These are phyloP conservation scores for Muricea muricata DNA, from an alignment of 92 coral and sea anemone species.

Conservation along the genomic window DNA sequence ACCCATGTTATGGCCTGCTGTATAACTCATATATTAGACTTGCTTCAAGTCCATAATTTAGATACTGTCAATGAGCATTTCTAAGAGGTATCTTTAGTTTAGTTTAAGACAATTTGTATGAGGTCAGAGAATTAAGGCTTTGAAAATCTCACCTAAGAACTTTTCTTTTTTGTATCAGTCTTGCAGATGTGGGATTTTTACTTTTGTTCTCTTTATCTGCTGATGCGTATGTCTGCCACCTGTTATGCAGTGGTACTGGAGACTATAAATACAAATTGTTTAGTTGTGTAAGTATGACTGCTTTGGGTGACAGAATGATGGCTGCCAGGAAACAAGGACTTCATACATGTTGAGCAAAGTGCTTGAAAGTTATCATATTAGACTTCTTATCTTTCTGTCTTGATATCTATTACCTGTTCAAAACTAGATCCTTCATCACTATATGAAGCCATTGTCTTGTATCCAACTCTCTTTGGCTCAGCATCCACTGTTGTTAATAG, in stretches of 20 bases:
- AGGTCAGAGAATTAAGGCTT: no score
- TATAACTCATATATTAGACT: no score
- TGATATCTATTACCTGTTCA: slow-evolving; percentile 26
- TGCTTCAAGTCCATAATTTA: no score
- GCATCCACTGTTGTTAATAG: background rate
- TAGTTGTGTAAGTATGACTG: slow-evolving; percentile 72
- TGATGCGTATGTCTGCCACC: slow-evolving; percentile 44
- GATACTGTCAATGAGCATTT: no score
- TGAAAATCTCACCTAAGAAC: slow-evolving; percentile 58
- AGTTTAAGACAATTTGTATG: background rate
- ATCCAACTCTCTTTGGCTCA: slow-evolving; percentile 31
- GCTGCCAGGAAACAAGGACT: no score
- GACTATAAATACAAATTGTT: slow-evolving; percentile 28
- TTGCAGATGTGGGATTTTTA: slow-evolving; percentile 49
- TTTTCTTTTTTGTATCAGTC: slow-evolving; percentile 76
- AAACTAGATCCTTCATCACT: slow-evolving; percentile 51
- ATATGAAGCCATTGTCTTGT: slow-evolving; percentile 30
- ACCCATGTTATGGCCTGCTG: no score
- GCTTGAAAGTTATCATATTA: no score
- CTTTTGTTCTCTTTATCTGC: slow-evolving; percentile 56
- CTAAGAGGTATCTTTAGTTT: background rate
- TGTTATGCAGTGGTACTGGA: slow-evolving; percentile 28
- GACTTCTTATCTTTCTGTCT: no score
- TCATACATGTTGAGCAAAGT: no score
- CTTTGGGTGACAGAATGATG: no score